Evolutionary conservation across 1,140 invertebrate genomes (phyloP).

Genomic region (Drosophila mayri): DNA sequence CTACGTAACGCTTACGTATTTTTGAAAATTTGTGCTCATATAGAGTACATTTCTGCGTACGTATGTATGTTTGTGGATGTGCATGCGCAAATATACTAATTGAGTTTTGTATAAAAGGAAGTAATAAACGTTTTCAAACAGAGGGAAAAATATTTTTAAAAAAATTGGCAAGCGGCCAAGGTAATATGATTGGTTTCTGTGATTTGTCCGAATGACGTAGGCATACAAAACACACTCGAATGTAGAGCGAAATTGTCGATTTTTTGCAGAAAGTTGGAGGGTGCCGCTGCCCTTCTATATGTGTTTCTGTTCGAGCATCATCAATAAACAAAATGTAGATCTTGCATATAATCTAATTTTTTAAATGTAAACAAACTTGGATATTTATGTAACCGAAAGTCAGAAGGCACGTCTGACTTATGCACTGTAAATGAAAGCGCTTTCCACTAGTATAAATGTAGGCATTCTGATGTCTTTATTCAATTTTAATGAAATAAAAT

Average conservation of each 20-base stretch:
- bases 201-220: conserved; percentile 62
- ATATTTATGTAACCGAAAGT: conserved; percentile 36
- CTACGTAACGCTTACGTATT: conserved; percentile 45
- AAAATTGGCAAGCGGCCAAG: conserved; percentile 52
- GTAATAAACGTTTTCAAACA: conserved; percentile 64
- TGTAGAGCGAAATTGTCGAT: conserved; percentile 33
- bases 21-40: conserved; percentile 38
- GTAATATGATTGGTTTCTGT: conserved; percentile 62
- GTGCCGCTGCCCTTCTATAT: conserved; percentile 8
- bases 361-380: conserved; percentile 33
- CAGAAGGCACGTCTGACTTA: conserved; percentile 12
- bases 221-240: conserved; percentile 37
- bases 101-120: conserved; percentile 62
- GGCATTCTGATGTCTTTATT: background rate
- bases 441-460: too few species aligned
- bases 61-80: conserved; percentile 32
- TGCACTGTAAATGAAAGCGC: conserved; percentile 14
- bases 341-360: conserved; percentile 40
- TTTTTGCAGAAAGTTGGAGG: conserved; percentile 37
- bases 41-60: conserved; percentile 32
- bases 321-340: conserved; percentile 38
- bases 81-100: conserved; percentile 59
- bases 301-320: conserved; percentile 16
- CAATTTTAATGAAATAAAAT: background rate
- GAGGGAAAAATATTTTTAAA: conserved; percentile 57